Evolutionary conservation across 1,140 invertebrate species (phyloP), one percentile per base, ranked within the genome.

Genomic region (Luehdorfia chinensis): DNA sequence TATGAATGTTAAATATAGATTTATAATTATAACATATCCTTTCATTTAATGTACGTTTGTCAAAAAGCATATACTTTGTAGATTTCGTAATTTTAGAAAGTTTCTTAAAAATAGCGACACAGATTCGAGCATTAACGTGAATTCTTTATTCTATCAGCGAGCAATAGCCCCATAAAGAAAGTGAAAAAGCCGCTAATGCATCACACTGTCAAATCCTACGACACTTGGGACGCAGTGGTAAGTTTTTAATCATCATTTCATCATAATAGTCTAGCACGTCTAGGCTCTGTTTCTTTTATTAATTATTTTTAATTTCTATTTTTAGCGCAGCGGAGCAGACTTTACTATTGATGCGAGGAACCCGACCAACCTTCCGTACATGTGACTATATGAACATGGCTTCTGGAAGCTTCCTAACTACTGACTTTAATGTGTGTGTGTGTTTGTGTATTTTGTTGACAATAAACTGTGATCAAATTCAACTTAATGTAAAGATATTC

Each of bases 141-240:
- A n/a, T n/a, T n/a, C n/a, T n/a, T 80, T 6, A 33, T 33, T 33
- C 8, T 4, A 79, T 13, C 65, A 89, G 87, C 87, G 3, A 83
- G 78, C 44, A 80, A 81, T 36, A 88, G 86, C 52, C 87, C 88
- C 1, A 63, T 79, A 44, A 89, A 88, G 51, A 80, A 72, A 15
- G 87, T 79, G n/a, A 89, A 88, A 57, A 88, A 89, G 46, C 81
- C 74, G 2, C 64, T 55, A 4, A 13, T 15, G 8, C 47, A 55
- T 25, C 39, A 53, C 28, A 14, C 50, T 6, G 23, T 28, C 14
- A 78, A 73, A 41, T 47, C 63, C 1, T 67, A 66, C 46, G 76
- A 78, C 4, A 47, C 56, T 6, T 84, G 74, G 74, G 69, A 78
- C 7, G 37, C 31, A 13, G 53, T 49, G 36, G 79, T 84, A 49